These are phyloP conservation scores for Epiblema foenella DNA, from an alignment of 2,888 invertebrate species.

Conservation along the genomic window DNA sequence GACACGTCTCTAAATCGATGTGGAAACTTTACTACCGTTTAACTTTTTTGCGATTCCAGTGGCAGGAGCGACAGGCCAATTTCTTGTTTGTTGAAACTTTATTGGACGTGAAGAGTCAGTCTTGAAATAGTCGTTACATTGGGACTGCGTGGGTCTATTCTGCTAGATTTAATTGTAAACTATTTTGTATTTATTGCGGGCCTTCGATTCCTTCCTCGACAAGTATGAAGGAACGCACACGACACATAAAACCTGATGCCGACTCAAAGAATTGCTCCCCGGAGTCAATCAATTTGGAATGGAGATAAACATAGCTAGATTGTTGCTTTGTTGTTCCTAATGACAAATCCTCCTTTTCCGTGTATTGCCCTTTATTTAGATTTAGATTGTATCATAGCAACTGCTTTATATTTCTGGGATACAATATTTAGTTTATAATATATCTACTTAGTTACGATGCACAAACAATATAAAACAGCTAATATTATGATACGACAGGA, in stretches of 20 bases:
- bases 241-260: neutral
- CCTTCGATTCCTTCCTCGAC: neutral
- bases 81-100: slow-evolving; percentile 36
- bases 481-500: too few species aligned
- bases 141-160: neutral
- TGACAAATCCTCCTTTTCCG: neutral
- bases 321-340: neutral
- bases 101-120: slow-evolving; percentile 29
- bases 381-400: neutral
- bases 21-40: slow-evolving; percentile 42
- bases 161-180: neutral
- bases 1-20: slow-evolving; percentile 49
- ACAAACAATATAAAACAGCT: too few species aligned
- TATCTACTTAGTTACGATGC: too few species aligned
- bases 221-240: neutral
- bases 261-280: neutral
- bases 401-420: neutral
- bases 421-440: too few species aligned
- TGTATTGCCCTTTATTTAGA: neutral
- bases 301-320: neutral
- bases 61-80: slow-evolving; percentile 26
- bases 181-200: neutral
- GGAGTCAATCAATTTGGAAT: slow-evolving; percentile 2
- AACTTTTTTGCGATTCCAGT: slow-evolving; percentile 38
- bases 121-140: slow-evolving; percentile 18